Conservation (phyloP, 1,140 invertebrate species). For the Danaus melanippus region DNA sequence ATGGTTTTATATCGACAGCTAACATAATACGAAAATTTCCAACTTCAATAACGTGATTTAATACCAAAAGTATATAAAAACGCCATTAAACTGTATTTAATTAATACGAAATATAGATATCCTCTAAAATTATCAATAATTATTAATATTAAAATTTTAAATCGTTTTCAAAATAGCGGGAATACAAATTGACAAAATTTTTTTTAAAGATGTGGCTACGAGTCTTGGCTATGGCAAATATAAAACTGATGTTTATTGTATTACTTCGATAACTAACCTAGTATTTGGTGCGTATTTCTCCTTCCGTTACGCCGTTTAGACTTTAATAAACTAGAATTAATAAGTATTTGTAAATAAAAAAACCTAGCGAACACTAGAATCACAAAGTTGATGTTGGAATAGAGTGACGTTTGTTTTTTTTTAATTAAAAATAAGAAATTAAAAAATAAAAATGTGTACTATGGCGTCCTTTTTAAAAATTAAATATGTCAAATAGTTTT, state of each 20-base stretch:
- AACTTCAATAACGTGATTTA: too few relatives aligned
- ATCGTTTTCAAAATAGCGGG: slow-evolving; percentile 14
- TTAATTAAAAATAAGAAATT: slow-evolving; percentile 25
- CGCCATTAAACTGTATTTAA: not conserved
- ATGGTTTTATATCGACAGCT: too few relatives aligned
- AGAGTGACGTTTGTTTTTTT: slow-evolving; percentile 27
- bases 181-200: slow-evolving; percentile 14
- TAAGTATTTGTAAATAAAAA: slow-evolving; percentile 4
- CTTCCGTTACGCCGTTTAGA: not conserved
- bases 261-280: slow-evolving; percentile 2
- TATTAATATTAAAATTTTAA: slow-evolving; percentile 6
- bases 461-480: slow-evolving; percentile 20
- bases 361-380: not conserved
- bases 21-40: too few relatives aligned
- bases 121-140: not conserved
- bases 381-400: slow-evolving; percentile 5
- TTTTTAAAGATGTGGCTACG: slow-evolving; percentile 9
- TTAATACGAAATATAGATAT: too few relatives aligned
- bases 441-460: slow-evolving; percentile 21
- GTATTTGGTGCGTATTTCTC: too few relatives aligned
- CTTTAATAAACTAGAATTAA: slow-evolving; percentile 1
- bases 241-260: slow-evolving; percentile 5
- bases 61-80: not conserved
- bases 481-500: slow-evolving; percentile 21
- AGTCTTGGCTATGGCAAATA: slow-evolving; percentile 6